These are phyloP conservation scores for Tanypteryx hageni DNA, from an alignment of 2,888 invertebrate species.

Conservation along the genomic window DNA sequence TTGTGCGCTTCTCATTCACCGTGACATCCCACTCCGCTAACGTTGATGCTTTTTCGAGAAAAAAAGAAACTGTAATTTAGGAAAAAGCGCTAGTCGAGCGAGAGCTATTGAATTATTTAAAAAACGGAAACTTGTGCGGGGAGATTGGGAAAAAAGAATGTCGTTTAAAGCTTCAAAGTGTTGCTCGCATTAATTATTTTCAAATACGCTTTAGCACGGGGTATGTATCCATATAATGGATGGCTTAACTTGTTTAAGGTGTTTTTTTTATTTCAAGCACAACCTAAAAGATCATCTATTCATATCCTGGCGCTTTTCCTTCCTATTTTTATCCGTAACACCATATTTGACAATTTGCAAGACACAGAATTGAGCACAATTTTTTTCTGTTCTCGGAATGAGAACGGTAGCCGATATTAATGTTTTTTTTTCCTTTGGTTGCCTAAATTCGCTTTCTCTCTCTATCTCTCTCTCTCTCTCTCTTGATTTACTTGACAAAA, in stretches of 20 bases:
- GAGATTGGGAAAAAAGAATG: neutral
- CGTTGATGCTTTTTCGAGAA: neutral
- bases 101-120: constrained; percentile 12
- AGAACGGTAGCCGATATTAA: too few species aligned
- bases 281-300: too few species aligned
- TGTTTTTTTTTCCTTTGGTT: too few species aligned
- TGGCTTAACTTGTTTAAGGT: neutral
- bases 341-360: too few species aligned
- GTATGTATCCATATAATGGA: neutral
- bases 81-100: neutral
- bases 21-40: neutral
- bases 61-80: neutral
- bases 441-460: too few species aligned
- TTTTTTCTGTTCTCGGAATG: too few species aligned
- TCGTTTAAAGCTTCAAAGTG: neutral
- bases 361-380: too few species aligned
- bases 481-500: too few species aligned
- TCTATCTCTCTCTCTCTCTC: too few species aligned
- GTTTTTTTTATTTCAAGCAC: too few species aligned
- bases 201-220: neutral
- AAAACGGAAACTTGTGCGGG: neutral
- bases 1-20: neutral
- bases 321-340: too few species aligned
- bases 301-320: too few species aligned
- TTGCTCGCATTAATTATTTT: constrained; percentile 17